Percentiles rank a stretch among this genome's conserved stretches.
Conservation (phyloP, 2,888 invertebrate species). For the Monoplex corrugatus region DNA sequence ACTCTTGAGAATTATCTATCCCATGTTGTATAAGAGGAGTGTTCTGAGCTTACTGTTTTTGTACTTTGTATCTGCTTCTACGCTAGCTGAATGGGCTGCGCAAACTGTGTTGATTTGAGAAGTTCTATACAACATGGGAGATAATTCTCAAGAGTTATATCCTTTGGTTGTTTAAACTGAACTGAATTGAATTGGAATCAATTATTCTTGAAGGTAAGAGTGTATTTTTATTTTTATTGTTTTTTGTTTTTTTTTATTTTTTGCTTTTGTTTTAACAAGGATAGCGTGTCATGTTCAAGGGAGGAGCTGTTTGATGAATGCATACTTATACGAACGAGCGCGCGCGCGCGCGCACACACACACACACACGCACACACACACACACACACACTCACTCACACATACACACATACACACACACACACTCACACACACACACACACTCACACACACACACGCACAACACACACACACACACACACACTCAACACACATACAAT, state of each 20-base stretch:
- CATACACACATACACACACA: neutral
- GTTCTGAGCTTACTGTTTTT: too few relatives aligned
- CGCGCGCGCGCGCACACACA: neutral
- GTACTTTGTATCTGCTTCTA: too few relatives aligned
- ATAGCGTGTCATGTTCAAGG: neutral
- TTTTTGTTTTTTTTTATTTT: neutral
- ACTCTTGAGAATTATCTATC: too few relatives aligned
- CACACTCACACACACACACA: neutral
- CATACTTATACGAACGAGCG: neutral
- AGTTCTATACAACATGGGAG: too few relatives aligned
- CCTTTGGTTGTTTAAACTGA: too few relatives aligned
- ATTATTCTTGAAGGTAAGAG: neutral
- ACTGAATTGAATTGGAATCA: too few relatives aligned
- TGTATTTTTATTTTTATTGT: neutral
- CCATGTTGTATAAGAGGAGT: too few relatives aligned
- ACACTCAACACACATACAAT: neutral
- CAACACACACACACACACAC: neutral
- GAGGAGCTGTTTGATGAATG: neutral
- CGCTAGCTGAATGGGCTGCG: too few relatives aligned
- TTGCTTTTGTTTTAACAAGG: neutral
- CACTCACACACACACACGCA: too few relatives aligned
- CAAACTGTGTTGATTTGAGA: too few relatives aligned
- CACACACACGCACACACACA: constrained; percentile 13
- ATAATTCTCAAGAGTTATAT: too few relatives aligned
- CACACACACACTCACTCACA: constrained; percentile 18